These are phyloP conservation scores for Syngnathoides biaculeatus DNA, from an alignment of 2,113 vertebrate species.

Conservation along the genomic window DNA sequence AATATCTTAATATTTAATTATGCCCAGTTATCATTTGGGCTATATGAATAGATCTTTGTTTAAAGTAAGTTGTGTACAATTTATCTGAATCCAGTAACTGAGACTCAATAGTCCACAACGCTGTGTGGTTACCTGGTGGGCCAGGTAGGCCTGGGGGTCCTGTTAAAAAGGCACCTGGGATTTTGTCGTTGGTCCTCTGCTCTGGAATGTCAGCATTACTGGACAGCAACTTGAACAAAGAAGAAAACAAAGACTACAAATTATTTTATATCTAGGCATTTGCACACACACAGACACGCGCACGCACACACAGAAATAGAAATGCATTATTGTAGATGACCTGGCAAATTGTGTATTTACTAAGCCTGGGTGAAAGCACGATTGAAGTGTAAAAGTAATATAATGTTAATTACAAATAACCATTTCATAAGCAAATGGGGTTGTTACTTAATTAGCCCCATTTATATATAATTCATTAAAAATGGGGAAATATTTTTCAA, in stretches of 20 bases:
- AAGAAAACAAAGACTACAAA: background rate
- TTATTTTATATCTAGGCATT: no score
- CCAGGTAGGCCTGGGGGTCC: conserved; percentile 87
- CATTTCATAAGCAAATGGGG: no score
- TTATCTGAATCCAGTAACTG: background rate
- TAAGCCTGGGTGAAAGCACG: no score
- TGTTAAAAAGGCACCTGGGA: conserved; percentile 79
- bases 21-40: background rate
- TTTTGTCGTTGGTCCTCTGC: conserved; percentile 84
- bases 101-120: background rate
- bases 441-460: no score
- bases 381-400: no score
- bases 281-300: no score
- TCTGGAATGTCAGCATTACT: conserved; percentile 85
- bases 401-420: no score
- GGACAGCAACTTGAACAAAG: conserved; percentile 82
- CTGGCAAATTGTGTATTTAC: conserved; percentile 10
- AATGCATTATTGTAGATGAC: conserved; percentile 21
- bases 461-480: no score
- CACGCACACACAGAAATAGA: no score
- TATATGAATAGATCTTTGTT: background rate
- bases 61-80: no score
- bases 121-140: conserved; percentile 78
- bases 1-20: background rate
- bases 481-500: no score